A percentile compares a stretch with the other conserved stretches of the same genome.
These are phyloP conservation scores for Zophobas morio DNA, from an alignment of 1,140 invertebrate genomes.

Conservation along the genomic window DNA sequence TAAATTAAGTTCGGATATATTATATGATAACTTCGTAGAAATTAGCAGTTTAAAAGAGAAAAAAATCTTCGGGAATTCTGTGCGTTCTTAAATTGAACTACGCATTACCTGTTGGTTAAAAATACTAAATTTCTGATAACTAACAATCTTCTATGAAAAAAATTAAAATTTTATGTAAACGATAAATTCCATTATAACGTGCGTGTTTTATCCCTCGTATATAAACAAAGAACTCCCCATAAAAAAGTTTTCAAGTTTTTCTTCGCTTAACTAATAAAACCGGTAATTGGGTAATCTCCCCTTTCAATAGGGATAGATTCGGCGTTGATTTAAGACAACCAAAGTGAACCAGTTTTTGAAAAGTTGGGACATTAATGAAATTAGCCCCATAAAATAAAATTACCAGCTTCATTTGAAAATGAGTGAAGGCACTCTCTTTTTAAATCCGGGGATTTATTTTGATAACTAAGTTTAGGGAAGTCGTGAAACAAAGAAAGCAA, in stretches of 20 bases:
- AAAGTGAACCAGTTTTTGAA: slow-evolving; percentile 26
- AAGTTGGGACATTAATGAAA: slow-evolving; percentile 34
- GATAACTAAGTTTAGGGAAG: slow-evolving; percentile 26
- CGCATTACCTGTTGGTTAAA: too few species aligned
- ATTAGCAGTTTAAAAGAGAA: too few species aligned
- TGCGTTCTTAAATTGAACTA: too few species aligned
- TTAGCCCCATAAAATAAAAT: slow-evolving; percentile 35
- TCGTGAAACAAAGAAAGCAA: slow-evolving; percentile 40
- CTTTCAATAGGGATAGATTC: slow-evolving; percentile 28
- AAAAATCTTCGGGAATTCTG: too few species aligned
- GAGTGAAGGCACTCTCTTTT: slow-evolving; percentile 33
- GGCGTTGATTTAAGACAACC: slow-evolving; percentile 27
- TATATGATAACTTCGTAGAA: too few species aligned
- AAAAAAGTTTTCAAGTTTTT: neutral
- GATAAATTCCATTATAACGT: neutral
- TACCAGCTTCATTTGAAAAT: slow-evolving; percentile 29
- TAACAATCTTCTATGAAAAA: too few species aligned
- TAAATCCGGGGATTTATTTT: slow-evolving; percentile 36
- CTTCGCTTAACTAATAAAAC: neutral
- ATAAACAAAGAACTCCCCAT: too few species aligned
- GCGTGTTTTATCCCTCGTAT: neutral
- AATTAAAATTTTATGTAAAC: too few species aligned
- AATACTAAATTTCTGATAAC: too few species aligned
- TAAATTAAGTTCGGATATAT: too few species aligned
- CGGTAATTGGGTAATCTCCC: slow-evolving; percentile 6